Evolutionary conservation across 2,888 invertebrate genomes (phyloP), one percentile per base, ranked within the genome.

Genomic region (Cosmopolites sordidus): DNA sequence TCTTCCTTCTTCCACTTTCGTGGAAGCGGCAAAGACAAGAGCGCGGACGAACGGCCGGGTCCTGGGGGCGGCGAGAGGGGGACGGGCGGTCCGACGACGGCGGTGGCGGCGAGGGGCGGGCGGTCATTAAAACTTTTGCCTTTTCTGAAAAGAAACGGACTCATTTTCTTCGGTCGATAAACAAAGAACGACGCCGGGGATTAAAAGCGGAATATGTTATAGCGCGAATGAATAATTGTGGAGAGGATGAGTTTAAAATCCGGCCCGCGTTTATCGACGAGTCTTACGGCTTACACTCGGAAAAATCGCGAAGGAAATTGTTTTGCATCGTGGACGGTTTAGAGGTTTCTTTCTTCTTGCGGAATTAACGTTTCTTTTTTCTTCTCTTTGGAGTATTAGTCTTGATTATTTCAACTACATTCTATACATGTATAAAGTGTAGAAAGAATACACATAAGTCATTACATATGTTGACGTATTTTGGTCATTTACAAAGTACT

Each of bases 1-100:
- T 49, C 53, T 80, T 81, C 80, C 80, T 79, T 70, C 69, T 69
- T 70, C 69, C 65, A 66, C 70, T 69, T 11, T n/a, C 66, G 66
- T 65, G 66, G 64, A 42, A 53, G 54, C 49, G 50, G 46, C 16
- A 51, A 50, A 45, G 50, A 60, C 60, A 60, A 58, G 50, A 43
- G 37, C 22, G 50, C 11, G 29, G 16, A 42, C 42, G 33, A 43
- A 42, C 38, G 18, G 48, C 33, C 29, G 42, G 42, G 42, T 27
- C 16, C 11, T 52, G 54, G 43, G 56, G 48, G 48, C 17, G 40
- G 16, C 17, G 43, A 3, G 54, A 47, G 27, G 39, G 29, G 33
- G 18, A 39, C 43, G 16, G 12, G 14, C 15, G 52, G 33, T 11
- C 33, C n/a, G 17, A 40, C 16, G 17, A 16, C 40, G 40, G 15